Conservation (phyloP, 1,140 invertebrate genomes). For the Polypedilum pembai region DNA sequence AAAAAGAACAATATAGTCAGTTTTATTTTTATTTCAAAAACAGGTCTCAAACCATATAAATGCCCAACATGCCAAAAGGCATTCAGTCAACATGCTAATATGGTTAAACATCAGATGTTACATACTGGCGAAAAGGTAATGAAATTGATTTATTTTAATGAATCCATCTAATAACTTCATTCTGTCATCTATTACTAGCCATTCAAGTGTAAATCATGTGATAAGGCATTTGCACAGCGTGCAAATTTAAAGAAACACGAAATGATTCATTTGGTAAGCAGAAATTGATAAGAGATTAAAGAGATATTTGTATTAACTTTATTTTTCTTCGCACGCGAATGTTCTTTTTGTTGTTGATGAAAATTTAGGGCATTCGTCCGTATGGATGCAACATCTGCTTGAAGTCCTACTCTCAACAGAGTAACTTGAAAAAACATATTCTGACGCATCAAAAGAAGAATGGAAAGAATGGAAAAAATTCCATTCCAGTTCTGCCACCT, state of each 20-base stretch:
- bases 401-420: constrained; percentile 41
- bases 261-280: constrained; percentile 35
- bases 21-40: neutral
- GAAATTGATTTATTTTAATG: neutral
- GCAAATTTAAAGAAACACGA: constrained; percentile 43
- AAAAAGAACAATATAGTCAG: neutral
- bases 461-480: constrained; percentile 24
- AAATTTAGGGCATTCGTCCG: constrained; percentile 38
- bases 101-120: constrained; percentile 41
- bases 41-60: constrained; percentile 36
- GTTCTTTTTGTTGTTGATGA: neutral
- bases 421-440: constrained; percentile 41
- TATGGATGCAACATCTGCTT: constrained; percentile 41
- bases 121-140: constrained; percentile 36
- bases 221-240: constrained; percentile 41
- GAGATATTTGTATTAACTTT: neutral
- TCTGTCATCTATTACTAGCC: constrained; percentile 35
- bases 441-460: constrained; percentile 38
- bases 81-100: constrained; percentile 43
- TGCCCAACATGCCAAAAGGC: constrained; percentile 42
- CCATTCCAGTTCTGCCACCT: constrained; percentile 25
- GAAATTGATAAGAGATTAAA: neutral
- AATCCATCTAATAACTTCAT: too few species aligned
- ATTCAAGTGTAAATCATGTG: constrained; percentile 41
- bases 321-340: neutral